phyloP scores from a whole-genome alignment of 2,113 vertebrate species.

The Cathartes aura region DNA sequence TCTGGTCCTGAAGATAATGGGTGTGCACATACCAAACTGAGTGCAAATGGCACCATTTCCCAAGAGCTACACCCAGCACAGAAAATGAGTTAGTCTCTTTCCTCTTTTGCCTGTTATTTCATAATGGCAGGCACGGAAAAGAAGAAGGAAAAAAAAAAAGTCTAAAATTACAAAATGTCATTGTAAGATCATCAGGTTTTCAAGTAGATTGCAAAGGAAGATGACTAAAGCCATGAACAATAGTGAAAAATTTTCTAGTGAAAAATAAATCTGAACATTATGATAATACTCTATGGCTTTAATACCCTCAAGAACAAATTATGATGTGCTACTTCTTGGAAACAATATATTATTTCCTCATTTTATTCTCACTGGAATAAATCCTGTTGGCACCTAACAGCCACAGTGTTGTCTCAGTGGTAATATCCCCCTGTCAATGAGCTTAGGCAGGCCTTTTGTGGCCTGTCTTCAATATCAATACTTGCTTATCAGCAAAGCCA shows the following conservation, averaged over 20 bases:
- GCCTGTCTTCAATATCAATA: not conserved
- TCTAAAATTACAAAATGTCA: not conserved
- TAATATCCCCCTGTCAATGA: not conserved
- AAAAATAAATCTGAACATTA: not conserved
- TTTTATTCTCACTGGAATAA: not conserved
- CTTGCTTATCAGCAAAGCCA: conserved; percentile 49
- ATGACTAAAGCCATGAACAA: not conserved
- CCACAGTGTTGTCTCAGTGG: not conserved
- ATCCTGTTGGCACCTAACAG: not conserved
- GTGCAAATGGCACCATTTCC: not conserved
- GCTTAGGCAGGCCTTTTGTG: not conserved
- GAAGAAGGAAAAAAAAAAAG: not conserved
- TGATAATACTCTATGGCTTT: not conserved
- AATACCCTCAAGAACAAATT: not conserved
- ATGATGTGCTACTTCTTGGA: not conserved
- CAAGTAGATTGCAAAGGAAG: not conserved
- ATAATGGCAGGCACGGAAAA: not conserved
- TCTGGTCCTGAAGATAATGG: not conserved
- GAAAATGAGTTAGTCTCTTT: not conserved
- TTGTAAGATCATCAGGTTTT: not conserved
- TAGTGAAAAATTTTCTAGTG: not conserved
- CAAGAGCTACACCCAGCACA: not conserved
- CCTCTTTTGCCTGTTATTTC: not conserved
- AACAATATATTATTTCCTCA: not conserved
- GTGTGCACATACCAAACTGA: not conserved